Base-by-base conservation (phyloP, 2,888 invertebrate genomes). In the Pandemis heparana region DNA sequence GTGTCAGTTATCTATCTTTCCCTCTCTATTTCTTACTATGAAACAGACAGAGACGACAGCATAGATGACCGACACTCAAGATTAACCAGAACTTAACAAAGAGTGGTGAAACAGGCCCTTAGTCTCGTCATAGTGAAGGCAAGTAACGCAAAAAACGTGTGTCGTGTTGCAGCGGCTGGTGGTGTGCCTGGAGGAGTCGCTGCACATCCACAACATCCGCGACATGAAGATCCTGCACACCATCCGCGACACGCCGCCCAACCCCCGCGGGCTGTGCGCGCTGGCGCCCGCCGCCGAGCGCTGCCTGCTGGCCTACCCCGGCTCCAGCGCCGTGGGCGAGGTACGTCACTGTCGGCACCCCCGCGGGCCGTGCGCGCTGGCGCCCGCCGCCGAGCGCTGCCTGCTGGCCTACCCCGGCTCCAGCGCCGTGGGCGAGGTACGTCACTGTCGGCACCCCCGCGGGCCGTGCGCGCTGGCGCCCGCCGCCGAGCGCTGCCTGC, bases 211-310 rank as follows among this genome's bases (percentile, higher is more conserved):
- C 95, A 99, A 99, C 94, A 99, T 99, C 85, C 97, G 97, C 82
- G 99, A 99, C 91, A 99, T 99, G 99, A 98, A 98, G 95, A 98
- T 99, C 79, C 95, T 99, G 85, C 99, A 99, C 94, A 99, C 99
- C 75, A 99, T 99, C 88, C 96, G 99, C 83, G 99, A 99, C 92
- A 99, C 99, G 76, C 99, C 99, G 77, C 97, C 98, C 76, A 99
- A 99, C 95, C 97, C 97, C 72, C 95, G 96, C 83, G 99, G 99
- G 23, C 95, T 99, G 78, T 98, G 98, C 94, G 98, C 98, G 75
- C 96, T 99, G 69, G 98, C 98, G 75, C 96, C 97, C 70, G 96
- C 97, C 92, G 97, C 97, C 80, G 99, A 99, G 77, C 97, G 97
- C 94, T 98, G 98, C 92, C 98, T 97, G 94, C 95, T 99, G 81